phyloP scores from a whole-genome alignment of 1,140 invertebrate species.

The Dreissena rostriformis region DNA sequence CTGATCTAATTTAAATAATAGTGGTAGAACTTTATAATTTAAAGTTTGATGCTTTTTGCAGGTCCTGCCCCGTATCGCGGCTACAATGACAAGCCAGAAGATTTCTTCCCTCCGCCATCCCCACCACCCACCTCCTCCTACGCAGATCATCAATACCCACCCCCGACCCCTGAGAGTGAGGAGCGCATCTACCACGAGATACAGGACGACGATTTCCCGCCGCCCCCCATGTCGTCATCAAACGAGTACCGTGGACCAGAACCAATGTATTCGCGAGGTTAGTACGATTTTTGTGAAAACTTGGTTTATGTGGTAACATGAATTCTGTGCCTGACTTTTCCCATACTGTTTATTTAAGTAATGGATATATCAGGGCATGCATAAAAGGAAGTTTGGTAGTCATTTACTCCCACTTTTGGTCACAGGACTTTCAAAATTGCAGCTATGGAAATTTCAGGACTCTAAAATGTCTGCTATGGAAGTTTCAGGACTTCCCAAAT shows the following conservation, averaged over 20 bases:
- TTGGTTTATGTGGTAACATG: no score
- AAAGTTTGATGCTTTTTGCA: conserved; percentile 2
- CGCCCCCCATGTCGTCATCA: conserved; percentile 63
- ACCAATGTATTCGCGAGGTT: conserved; percentile 6
- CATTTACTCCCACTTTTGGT: neutral
- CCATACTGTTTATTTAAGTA: no score
- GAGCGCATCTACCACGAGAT: conserved; percentile 59
- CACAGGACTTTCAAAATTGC: neutral
- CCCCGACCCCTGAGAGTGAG: conserved; percentile 54
- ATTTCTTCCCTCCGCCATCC: conserved; percentile 69
- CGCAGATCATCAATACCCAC: conserved; percentile 59
- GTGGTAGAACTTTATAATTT: neutral
- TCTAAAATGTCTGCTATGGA: no score
- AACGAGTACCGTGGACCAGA: conserved; percentile 2
- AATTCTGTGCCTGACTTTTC: no score
- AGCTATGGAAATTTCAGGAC: neutral
- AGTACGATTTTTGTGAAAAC: no score
- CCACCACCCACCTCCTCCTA: conserved; percentile 59
- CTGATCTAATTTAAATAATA: conserved; percentile 15
- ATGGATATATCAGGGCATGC: neutral
- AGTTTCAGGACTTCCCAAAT: no score
- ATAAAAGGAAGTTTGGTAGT: neutral
- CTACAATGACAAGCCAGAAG: conserved; percentile 48
- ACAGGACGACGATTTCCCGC: conserved; percentile 58
- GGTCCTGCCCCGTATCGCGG: conserved; percentile 27